Percentiles rank a stretch among this genome's conserved stretches.
Evolutionary conservation across 2,797 vertebrate species (phyloP).

Genomic region (Mormyrus hasselquistii): DNA sequence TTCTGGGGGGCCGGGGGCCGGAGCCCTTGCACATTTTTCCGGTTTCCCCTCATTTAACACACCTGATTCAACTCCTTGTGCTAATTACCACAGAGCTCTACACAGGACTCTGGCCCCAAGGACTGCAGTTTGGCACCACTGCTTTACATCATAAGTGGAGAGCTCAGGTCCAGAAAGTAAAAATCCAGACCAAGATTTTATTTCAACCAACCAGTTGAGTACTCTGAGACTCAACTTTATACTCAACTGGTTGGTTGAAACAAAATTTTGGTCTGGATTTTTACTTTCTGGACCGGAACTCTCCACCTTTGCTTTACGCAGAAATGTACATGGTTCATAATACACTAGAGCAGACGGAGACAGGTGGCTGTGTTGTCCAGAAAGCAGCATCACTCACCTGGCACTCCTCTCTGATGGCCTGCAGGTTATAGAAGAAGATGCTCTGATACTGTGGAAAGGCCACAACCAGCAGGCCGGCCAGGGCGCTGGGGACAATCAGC

Average conservation of each 20-base stretch:
- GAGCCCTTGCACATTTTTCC: too few relatives aligned
- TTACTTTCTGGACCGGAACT: background rate
- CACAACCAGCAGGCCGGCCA: constrained; percentile 77
- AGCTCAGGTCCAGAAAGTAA: background rate
- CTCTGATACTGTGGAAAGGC: constrained; percentile 82
- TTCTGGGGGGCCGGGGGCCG: too few relatives aligned
- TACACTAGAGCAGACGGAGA: background rate
- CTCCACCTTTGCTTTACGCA: background rate
- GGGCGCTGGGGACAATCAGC: constrained; percentile 74
- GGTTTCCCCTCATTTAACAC: too few relatives aligned
- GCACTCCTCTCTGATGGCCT: constrained; percentile 70
- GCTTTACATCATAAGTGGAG: background rate
- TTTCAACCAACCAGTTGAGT: background rate
- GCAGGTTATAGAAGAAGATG: constrained; percentile 78
- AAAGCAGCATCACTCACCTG: constrained; percentile 63
- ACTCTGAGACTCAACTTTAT: background rate
- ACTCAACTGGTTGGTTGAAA: background rate
- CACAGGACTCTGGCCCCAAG: too few relatives aligned
- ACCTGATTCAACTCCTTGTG: too few relatives aligned
- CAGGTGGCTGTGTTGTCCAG: background rate
- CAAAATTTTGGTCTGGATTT: background rate
- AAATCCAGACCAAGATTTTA: background rate
- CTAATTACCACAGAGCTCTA: too few relatives aligned
- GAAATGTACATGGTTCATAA: background rate
- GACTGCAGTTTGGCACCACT: too few relatives aligned